A percentile compares a stretch with the other conserved stretches of the same genome.
Evolutionary conservation across 1,140 invertebrate genomes (phyloP).

Genomic region (Procambarus virginalis): DNA sequence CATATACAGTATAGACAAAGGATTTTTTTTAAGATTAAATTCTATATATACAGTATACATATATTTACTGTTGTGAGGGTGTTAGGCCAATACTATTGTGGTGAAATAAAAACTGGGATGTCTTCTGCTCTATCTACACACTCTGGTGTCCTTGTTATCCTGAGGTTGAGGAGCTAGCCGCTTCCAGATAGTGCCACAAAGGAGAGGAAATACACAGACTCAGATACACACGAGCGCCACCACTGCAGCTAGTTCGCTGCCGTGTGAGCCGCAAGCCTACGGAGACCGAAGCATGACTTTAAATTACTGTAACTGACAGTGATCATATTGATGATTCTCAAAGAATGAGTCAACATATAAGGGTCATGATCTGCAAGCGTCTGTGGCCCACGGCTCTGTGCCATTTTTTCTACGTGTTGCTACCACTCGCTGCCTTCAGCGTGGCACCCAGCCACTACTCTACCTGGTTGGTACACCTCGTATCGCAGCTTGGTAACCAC

Average conservation of each 20-base stretch:
- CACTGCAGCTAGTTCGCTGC: constrained; percentile 33
- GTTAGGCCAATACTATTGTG: constrained; percentile 3
- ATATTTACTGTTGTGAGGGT: constrained; percentile 15
- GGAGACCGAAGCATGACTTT: background rate
- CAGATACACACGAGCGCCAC: constrained; percentile 55
- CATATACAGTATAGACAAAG: background rate
- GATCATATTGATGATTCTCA: background rate
- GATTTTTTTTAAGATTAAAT: background rate
- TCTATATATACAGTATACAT: background rate
- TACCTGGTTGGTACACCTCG: constrained; percentile 98
- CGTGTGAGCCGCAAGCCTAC: constrained; percentile 45
- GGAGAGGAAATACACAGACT: constrained; percentile 60
- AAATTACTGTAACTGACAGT: background rate
- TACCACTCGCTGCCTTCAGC: constrained; percentile 62
- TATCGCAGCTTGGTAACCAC: constrained; percentile 98
- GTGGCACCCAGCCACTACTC: constrained; percentile 68
- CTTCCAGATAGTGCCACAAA: constrained; percentile 61
- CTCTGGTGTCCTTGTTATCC: constrained; percentile 46
- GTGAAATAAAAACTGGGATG: background rate
- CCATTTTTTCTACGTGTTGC: constrained; percentile 65
- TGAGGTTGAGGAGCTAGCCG: constrained; percentile 44
- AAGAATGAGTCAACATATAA: background rate
- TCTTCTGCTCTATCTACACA: constrained; percentile 40
- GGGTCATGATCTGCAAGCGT: constrained; percentile 3
- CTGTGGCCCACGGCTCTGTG: constrained; percentile 49